Percentiles rank a stretch among this genome's conserved stretches.
Conservation (phyloP, 2,888 invertebrate species). For the Xylota sylvarum region DNA sequence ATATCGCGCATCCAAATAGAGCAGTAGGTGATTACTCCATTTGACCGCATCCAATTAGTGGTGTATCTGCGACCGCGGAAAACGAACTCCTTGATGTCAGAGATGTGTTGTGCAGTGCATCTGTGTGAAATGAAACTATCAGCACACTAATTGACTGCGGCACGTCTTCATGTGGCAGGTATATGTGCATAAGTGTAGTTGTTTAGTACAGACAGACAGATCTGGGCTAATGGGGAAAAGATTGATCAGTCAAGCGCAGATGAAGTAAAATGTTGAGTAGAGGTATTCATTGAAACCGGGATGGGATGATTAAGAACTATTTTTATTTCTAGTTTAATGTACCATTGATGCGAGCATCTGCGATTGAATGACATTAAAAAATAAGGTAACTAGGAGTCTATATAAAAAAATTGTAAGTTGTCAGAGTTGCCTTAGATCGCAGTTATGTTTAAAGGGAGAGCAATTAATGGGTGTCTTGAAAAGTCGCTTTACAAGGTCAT, state of each 20-base stretch:
- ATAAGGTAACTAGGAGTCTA: neutral
- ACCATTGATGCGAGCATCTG: neutral
- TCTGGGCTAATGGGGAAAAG: constrained; percentile 59
- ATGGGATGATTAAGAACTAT: neutral
- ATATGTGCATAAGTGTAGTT: neutral
- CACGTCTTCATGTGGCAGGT: constrained; percentile 46
- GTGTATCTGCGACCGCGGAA: constrained; percentile 1
- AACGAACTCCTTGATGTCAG: constrained; percentile 17
- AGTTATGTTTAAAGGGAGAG: no score
- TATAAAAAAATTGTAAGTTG: no score
- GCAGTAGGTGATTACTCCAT: constrained; percentile 48
- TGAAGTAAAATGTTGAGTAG: neutral
- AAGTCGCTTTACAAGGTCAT: no score
- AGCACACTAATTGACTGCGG: constrained; percentile 55
- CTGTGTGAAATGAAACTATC: constrained; percentile 46
- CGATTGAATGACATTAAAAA: no score
- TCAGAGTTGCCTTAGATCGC: no score
- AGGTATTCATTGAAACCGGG: neutral
- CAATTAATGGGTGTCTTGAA: no score
- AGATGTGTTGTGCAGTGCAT: neutral
- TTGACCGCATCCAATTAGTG: constrained; percentile 57
- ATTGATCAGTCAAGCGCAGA: constrained; percentile 20
- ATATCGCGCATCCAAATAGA: constrained; percentile 21
- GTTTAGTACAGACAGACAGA: constrained; percentile 20
- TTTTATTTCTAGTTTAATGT: neutral